Evolutionary conservation across 2,888 invertebrate species (phyloP).

Genomic region (Drosophila neotestacea): DNA sequence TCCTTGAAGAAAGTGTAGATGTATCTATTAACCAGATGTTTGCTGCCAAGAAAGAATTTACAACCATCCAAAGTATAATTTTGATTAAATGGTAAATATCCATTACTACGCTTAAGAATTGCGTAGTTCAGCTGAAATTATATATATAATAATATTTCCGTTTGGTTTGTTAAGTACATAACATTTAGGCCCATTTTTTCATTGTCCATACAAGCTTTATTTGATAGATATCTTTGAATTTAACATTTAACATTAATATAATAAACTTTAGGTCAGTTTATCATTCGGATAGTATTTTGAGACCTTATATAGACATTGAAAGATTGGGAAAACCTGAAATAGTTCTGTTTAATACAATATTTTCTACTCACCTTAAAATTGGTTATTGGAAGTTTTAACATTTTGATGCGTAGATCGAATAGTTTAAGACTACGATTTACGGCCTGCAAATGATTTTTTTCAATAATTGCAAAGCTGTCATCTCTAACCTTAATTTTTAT

Average conservation of each 20-base stretch:
- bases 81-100: slow-evolving; percentile 1
- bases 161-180: too few relatives aligned
- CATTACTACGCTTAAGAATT: slow-evolving; percentile 7
- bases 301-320: too few relatives aligned
- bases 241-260: too few relatives aligned
- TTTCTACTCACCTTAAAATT: slow-evolving; percentile 7
- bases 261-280: too few relatives aligned
- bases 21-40: slow-evolving; percentile 9
- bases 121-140: slow-evolving; percentile 1
- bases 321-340: too few relatives aligned
- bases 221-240: too few relatives aligned
- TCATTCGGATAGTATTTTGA: too few relatives aligned
- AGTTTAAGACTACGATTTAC: slow-evolving; percentile 30
- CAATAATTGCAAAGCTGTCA: background rate
- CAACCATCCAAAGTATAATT: slow-evolving; percentile 13
- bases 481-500: background rate
- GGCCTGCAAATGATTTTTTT: background rate
- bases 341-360: too few relatives aligned
- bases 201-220: too few relatives aligned
- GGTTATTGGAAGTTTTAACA: slow-evolving; percentile 17
- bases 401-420: background rate
- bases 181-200: too few relatives aligned
- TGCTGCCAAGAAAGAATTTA: slow-evolving; percentile 7
- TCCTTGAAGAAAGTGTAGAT: slow-evolving; percentile 9
- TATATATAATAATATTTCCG: too few relatives aligned